Evolutionary conservation across 2,797 vertebrate species (phyloP).

Genomic region (Peromyscus nudipes): DNA sequence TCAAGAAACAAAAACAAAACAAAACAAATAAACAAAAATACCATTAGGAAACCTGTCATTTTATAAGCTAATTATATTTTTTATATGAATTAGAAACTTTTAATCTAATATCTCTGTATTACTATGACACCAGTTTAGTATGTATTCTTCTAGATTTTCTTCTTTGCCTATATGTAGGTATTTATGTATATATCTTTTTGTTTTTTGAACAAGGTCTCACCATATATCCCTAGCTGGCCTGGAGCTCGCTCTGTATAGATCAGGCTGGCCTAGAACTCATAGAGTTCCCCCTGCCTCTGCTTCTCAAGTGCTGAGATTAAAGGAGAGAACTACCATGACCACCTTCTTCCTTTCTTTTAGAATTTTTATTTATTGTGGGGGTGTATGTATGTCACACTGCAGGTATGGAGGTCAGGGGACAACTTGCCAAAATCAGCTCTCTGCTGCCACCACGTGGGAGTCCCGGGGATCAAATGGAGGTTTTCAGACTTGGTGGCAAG

Average conservation of each 20-base stretch:
- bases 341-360: background rate
- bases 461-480: background rate
- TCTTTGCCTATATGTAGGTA: background rate
- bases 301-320: background rate
- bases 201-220: background rate
- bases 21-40: too few relatives aligned
- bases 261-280: background rate
- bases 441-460: background rate
- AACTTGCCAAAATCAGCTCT: background rate
- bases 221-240: background rate
- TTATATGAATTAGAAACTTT: background rate
- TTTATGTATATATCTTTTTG: background rate
- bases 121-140: background rate
- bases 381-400: too few relatives aligned
- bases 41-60: background rate
- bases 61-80: background rate
- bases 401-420: background rate
- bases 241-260: background rate
- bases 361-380: background rate
- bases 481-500: background rate
- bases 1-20: background rate
- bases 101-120: background rate
- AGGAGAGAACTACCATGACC: background rate
- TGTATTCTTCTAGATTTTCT: background rate
- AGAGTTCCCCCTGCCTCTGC: background rate